Conservation (phyloP, 2,888 invertebrate genomes). For the Sesia apiformis region DNA sequence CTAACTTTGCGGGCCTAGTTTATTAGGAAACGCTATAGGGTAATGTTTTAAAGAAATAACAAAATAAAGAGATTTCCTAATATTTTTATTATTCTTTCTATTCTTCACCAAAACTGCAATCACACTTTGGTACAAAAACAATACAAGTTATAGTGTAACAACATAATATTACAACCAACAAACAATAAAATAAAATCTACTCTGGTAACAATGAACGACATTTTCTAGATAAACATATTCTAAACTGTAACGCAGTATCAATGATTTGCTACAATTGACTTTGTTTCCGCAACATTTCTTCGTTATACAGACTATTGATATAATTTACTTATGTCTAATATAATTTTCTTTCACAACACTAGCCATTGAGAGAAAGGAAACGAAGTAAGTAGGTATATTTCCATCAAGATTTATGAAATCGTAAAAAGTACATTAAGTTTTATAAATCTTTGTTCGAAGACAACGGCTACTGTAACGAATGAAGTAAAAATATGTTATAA, state of each 20-base stretch:
- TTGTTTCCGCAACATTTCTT: constrained; percentile 14
- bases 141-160: constrained; percentile 32
- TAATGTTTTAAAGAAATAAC: not conserved
- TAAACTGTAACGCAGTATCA: constrained; percentile 13
- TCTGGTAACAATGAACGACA: constrained; percentile 26
- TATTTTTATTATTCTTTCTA: constrained; percentile 33
- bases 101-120: constrained; percentile 42
- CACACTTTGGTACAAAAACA: constrained; percentile 53
- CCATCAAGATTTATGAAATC: not conserved
- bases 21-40: too few species aligned
- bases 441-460: constrained; percentile 2
- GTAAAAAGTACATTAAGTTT: not conserved
- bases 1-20: too few species aligned
- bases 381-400: not conserved
- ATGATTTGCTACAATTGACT: constrained; percentile 49
- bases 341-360: constrained; percentile 3
- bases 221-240: constrained; percentile 17
- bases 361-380: constrained; percentile 4
- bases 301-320: constrained; percentile 9
- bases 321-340: constrained; percentile 7
- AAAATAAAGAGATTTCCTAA: constrained; percentile 19
- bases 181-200: constrained; percentile 25
- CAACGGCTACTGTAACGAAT: not conserved
- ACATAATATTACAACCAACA: constrained; percentile 31
- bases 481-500: constrained; percentile 18